Percentiles rank a stretch among this genome's conserved stretches.
phyloP scores from a whole-genome alignment of 2,888 invertebrate genomes.

The Cerastoderma edule region DNA sequence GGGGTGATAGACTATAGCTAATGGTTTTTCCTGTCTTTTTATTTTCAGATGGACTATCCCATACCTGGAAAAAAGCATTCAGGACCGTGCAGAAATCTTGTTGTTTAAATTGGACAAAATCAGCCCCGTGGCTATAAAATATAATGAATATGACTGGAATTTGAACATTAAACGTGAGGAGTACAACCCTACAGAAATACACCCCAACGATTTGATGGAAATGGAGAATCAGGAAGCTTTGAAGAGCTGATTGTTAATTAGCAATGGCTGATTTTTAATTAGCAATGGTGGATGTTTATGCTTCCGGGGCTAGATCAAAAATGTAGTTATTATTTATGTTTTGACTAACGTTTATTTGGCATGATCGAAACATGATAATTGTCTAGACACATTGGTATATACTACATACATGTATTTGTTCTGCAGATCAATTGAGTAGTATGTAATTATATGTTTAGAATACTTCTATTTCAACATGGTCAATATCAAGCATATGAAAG shows the following conservation, averaged over 20 bases:
- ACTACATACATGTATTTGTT: no score
- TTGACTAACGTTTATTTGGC: no score
- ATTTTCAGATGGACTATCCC: slow-evolving; percentile 78
- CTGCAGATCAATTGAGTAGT: no score
- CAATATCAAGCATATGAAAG: no score
- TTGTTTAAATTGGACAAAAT: slow-evolving; percentile 72
- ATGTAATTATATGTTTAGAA: no score
- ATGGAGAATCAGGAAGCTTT: slow-evolving; percentile 37
- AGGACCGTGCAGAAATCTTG: slow-evolving; percentile 70
- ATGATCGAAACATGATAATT: no score
- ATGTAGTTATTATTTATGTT: no score
- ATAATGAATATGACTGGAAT: slow-evolving; percentile 71
- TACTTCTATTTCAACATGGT: no score
- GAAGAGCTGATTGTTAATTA: slow-evolving; percentile 3
- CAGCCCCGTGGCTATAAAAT: slow-evolving; percentile 67
- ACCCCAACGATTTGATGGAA: slow-evolving; percentile 56
- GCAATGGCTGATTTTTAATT: background rate
- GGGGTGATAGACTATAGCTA: no score
- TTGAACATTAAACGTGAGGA: slow-evolving; percentile 53
- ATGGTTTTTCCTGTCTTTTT: no score
- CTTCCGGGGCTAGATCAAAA: no score
- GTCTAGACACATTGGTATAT: no score
- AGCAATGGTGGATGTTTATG: background rate
- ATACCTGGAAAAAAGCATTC: slow-evolving; percentile 71
- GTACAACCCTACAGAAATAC: slow-evolving; percentile 43